These are phyloP conservation scores for Oppia nitens DNA, from an alignment of 1,140 invertebrate genomes.

Conservation along the genomic window DNA sequence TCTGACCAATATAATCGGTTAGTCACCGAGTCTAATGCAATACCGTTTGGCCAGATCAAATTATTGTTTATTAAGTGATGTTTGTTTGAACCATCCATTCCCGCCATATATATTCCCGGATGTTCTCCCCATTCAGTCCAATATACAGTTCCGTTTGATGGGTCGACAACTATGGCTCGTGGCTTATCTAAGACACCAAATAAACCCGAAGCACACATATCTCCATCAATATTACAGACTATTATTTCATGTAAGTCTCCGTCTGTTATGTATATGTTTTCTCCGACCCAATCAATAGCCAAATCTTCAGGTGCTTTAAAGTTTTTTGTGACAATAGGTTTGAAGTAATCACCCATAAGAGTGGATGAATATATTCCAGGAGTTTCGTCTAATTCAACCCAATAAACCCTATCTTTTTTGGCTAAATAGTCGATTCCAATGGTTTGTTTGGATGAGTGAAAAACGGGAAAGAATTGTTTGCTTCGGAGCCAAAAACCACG, in stretches of 20 bases:
- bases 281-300: constrained; percentile 37
- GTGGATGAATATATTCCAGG: background rate
- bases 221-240: constrained; percentile 39
- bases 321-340: background rate
- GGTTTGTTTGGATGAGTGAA: constrained; percentile 34
- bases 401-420: constrained; percentile 18
- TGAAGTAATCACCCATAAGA: constrained; percentile 26
- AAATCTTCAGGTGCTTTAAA: constrained; percentile 25
- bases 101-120: constrained; percentile 54
- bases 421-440: constrained; percentile 36
- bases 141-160: constrained; percentile 48
- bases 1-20: constrained; percentile 20
- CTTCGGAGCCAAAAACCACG: constrained; percentile 10
- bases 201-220: constrained; percentile 16
- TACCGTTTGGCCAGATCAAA: constrained; percentile 48
- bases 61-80: constrained; percentile 27
- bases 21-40: constrained; percentile 25
- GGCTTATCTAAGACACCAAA: constrained; percentile 46
- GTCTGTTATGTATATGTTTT: constrained; percentile 38
- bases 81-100: constrained; percentile 60
- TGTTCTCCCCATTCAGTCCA: constrained; percentile 71
- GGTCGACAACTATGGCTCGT: constrained; percentile 71
- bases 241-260: constrained; percentile 39
- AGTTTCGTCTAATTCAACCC: constrained; percentile 7
- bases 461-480: constrained; percentile 10